Percentiles rank a stretch among this genome's conserved stretches.
Evolutionary conservation across 2,888 invertebrate species (phyloP).

Genomic region (Drosophila setosimentum): DNA sequence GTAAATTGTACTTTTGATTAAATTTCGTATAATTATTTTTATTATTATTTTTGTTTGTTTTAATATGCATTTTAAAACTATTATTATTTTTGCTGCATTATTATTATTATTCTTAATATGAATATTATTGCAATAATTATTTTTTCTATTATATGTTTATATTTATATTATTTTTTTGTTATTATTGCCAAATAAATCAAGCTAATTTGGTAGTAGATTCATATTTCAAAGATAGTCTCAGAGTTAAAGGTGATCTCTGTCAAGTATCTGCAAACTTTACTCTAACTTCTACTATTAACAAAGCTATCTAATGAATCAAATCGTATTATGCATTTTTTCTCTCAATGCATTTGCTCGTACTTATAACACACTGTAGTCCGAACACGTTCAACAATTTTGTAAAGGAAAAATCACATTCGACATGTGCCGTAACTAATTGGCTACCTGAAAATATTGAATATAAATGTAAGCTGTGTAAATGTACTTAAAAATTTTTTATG

Average conservation of each 20-base stretch:
- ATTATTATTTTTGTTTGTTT: neutral
- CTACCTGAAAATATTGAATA: neutral
- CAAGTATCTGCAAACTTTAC: neutral
- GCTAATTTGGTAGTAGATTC: neutral
- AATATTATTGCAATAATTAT: neutral
- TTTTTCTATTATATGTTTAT: neutral
- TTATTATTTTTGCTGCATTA: neutral
- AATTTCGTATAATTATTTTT: neutral
- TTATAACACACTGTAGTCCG: neutral
- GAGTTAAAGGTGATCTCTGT: neutral
- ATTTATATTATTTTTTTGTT: neutral
- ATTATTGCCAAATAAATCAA: neutral
- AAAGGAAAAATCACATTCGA: constrained; percentile 12
- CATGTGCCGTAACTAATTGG: constrained; percentile 16
- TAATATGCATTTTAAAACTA: neutral
- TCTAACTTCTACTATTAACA: neutral
- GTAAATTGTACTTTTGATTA: neutral
- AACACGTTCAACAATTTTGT: constrained; percentile 29
- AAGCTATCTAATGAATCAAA: neutral
- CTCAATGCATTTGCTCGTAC: constrained; percentile 3
- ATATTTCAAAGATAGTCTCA: neutral
- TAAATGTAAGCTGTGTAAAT: neutral
- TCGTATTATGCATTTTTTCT: neutral
- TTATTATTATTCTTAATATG: too few species aligned
- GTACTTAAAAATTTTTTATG: constrained; percentile 7